These are phyloP conservation scores for Psettodes erumei DNA, from an alignment of 2,113 vertebrate genomes.

Conservation along the genomic window DNA sequence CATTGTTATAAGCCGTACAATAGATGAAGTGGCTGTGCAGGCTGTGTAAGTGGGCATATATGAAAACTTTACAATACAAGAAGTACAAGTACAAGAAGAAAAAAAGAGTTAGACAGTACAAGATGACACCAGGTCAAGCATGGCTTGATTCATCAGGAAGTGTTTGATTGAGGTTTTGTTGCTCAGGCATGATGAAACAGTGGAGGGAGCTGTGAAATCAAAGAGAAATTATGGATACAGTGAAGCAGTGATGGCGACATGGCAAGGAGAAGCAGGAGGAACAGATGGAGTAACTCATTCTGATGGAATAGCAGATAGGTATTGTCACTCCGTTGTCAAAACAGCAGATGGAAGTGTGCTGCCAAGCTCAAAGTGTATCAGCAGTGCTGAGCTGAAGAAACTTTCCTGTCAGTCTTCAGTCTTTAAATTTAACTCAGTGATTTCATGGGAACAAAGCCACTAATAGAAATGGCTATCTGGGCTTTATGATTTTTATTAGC, in stretches of 20 bases:
- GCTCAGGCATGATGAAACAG: conserved; percentile 42
- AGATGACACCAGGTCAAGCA: conserved; percentile 29
- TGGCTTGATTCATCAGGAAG: conserved; percentile 27
- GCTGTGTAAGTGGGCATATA: conserved; percentile 11
- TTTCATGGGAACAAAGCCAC: not conserved
- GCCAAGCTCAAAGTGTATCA: conserved; percentile 42
- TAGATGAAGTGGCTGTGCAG: not conserved
- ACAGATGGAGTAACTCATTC: conserved; percentile 71
- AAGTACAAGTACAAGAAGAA: no score
- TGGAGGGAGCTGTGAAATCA: conserved; percentile 57
- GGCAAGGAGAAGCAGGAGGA: conserved; percentile 47
- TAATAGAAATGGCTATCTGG: not conserved
- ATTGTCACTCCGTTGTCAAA: conserved; percentile 67
- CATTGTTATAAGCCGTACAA: not conserved
- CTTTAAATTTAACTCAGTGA: not conserved
- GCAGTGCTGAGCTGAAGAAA: conserved; percentile 22
- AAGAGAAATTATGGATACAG: conserved; percentile 67
- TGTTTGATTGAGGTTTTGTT: conserved; percentile 41
- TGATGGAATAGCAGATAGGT: conserved; percentile 63
- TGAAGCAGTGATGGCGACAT: conserved; percentile 29
- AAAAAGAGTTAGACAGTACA: not conserved
- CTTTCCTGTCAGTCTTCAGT: conserved; percentile 22
- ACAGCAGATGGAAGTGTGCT: conserved; percentile 77
- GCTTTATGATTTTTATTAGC: not conserved
- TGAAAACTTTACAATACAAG: conserved; percentile 5